Conservation (phyloP, 2,113 vertebrate species). For the Microtus montanus region DNA sequence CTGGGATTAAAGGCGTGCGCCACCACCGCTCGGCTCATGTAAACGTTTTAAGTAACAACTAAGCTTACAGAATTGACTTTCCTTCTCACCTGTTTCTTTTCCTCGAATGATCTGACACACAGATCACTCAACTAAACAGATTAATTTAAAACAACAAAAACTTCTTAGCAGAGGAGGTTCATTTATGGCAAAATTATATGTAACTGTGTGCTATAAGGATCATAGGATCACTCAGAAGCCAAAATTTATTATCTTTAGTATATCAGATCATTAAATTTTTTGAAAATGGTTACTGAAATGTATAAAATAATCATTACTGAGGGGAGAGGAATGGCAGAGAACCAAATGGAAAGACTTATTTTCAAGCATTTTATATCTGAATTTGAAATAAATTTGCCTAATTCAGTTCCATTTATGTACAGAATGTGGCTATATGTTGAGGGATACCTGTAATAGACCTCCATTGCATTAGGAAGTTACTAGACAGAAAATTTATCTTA, state of each 20-base stretch:
- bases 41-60: conserved; percentile 43
- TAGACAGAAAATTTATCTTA: conserved; percentile 55
- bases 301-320: conserved; percentile 16
- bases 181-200: conserved; percentile 29
- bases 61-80: conserved; percentile 37
- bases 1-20: too few species aligned
- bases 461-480: conserved; percentile 39
- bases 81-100: conserved; percentile 5
- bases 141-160: conserved; percentile 36
- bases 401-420: conserved; percentile 2
- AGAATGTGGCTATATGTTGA: conserved; percentile 72
- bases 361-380: conserved; percentile 29
- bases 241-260: conserved; percentile 48
- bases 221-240: conserved; percentile 28
- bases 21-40: background rate
- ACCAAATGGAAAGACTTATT: conserved; percentile 27
- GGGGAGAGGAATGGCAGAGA: background rate
- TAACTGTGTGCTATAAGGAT: background rate
- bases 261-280: conserved; percentile 39
- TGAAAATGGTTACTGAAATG: conserved; percentile 50
- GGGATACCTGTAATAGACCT: conserved; percentile 79
- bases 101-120: conserved; percentile 5
- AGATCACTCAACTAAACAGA: conserved; percentile 41
- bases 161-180: conserved; percentile 20
- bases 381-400: conserved; percentile 41